A percentile compares a stretch with the other conserved stretches of the same genome.
phyloP scores from a whole-genome alignment of 2,113 vertebrate species.

The Oxyruncus cristatus region DNA sequence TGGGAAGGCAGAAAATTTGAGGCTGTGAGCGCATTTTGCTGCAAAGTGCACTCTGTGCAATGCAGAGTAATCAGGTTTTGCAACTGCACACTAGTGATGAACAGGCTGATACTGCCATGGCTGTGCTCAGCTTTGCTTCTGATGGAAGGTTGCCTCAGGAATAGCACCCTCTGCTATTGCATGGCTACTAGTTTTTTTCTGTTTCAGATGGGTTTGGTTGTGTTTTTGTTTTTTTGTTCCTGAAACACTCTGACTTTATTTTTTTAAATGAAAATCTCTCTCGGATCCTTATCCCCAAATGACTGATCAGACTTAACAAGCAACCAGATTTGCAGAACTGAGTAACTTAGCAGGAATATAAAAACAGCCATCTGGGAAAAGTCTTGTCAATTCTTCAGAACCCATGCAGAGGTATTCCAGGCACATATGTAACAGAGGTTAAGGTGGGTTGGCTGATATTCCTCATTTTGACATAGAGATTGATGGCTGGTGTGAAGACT shows the following conservation, averaged over 20 bases:
- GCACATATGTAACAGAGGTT: neutral
- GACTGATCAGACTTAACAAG: constrained; percentile 6
- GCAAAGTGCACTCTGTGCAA: neutral
- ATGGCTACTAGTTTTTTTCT: neutral
- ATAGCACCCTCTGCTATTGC: neutral
- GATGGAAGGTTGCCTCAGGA: neutral
- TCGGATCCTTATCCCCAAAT: constrained; percentile 19
- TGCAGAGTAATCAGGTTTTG: neutral
- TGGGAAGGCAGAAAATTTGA: neutral
- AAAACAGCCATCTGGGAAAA: constrained; percentile 19
- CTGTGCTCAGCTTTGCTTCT: neutral
- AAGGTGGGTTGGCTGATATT: neutral
- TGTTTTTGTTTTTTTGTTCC: neutral
- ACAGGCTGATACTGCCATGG: neutral
- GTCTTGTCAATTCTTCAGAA: constrained; percentile 5
- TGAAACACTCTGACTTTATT: neutral
- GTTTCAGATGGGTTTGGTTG: neutral
- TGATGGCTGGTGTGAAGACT: constrained; percentile 7
- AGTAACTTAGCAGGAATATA: constrained; percentile 17
- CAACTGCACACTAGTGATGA: neutral
- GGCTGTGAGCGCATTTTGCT: neutral
- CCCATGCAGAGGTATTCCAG: neutral
- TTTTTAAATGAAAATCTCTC: neutral
- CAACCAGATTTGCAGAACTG: neutral
- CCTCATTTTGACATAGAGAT: neutral